phyloP scores from a whole-genome alignment of 2,888 invertebrate genomes.

The Drosophila mercatorum region DNA sequence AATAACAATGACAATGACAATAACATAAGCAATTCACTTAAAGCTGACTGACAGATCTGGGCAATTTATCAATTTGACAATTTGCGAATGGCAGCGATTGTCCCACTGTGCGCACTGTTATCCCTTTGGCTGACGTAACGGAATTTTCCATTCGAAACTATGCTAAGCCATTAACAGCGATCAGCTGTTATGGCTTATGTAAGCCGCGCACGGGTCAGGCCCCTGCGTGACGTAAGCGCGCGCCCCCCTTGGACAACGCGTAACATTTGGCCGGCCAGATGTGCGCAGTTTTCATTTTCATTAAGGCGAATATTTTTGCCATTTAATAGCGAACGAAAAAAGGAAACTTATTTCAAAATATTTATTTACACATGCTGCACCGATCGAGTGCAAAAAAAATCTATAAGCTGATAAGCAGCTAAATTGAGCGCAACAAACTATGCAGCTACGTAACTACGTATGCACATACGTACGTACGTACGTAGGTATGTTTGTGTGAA shows the following conservation, averaged over 20 bases:
- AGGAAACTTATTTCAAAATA: not conserved
- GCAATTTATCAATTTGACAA: constrained; percentile 67
- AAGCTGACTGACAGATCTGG: constrained; percentile 51
- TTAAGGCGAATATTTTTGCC: not conserved
- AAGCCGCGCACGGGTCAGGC: not conserved
- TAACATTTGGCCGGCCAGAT: constrained; percentile 1
- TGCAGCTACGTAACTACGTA: not conserved
- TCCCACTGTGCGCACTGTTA: not conserved
- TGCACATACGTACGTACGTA: not conserved
- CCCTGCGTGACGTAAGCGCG: not conserved
- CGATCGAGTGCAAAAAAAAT: constrained; percentile 7
- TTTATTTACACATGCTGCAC: not conserved
- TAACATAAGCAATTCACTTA: constrained; percentile 24
- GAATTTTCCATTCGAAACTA: constrained; percentile 36
- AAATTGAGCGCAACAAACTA: not conserved
- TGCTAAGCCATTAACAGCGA: not conserved
- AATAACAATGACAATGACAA: constrained; percentile 11
- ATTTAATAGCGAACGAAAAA: not conserved
- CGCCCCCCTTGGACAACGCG: not conserved
- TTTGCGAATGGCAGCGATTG: constrained; percentile 35
- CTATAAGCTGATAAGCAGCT: constrained; percentile 31
- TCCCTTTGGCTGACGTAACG: constrained; percentile 9
- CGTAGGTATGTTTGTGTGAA: not conserved
- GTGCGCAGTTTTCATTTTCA: constrained; percentile 8
- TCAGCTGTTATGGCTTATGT: constrained; percentile 21